These are phyloP conservation scores for Platanista minor DNA, from an alignment of 2,113 vertebrate species.

Conservation along the genomic window DNA sequence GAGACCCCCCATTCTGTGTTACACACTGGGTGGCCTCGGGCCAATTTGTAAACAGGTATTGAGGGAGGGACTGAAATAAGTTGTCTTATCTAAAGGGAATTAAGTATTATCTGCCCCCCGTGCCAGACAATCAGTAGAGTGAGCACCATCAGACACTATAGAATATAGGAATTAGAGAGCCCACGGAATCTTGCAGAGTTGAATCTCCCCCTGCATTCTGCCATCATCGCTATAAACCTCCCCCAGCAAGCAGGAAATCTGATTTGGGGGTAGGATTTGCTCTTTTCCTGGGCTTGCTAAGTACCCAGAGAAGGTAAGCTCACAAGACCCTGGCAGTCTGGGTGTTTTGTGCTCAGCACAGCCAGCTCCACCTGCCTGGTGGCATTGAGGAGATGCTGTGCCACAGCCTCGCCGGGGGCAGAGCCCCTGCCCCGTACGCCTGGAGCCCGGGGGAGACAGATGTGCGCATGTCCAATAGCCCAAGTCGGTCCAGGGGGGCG, in stretches of 20 bases:
- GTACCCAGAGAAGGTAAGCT: neutral
- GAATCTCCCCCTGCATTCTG: neutral
- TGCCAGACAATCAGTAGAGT: neutral
- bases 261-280: neutral
- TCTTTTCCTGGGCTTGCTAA: neutral
- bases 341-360: neutral
- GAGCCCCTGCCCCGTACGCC: neutral
- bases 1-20: neutral
- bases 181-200: neutral
- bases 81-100: neutral
- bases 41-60: neutral
- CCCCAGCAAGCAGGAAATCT: neutral
- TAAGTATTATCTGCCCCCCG: neutral
- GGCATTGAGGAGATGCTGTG: accelerated
- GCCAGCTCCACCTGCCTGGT: too few relatives aligned
- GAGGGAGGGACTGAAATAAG: neutral
- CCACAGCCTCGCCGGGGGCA: accelerated
- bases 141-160: neutral
- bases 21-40: neutral
- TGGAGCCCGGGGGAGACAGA: accelerated
- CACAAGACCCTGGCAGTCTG: neutral
- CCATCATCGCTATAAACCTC: accelerated
- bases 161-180: neutral
- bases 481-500: accelerated
- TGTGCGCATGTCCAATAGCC: too few relatives aligned